phyloP scores from a whole-genome alignment of 2,113 vertebrate species.

The Centropus unirufus region DNA sequence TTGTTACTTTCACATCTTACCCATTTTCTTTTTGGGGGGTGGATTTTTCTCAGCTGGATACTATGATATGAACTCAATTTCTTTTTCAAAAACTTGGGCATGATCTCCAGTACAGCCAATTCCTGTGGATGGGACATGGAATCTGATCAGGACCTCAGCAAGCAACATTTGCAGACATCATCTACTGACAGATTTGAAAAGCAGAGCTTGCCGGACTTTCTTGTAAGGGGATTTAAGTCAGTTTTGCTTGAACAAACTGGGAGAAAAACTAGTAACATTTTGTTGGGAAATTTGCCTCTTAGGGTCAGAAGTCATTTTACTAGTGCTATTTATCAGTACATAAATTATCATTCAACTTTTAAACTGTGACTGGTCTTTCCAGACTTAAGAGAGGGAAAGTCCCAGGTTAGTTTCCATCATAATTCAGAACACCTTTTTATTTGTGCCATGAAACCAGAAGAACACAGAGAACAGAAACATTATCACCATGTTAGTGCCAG shows the following conservation, averaged over 20 bases:
- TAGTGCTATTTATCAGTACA: not conserved
- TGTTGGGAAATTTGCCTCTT: not conserved
- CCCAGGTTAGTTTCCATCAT: not conserved
- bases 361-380: not conserved
- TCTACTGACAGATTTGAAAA: not conserved
- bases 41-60: not conserved
- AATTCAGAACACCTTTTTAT: not conserved
- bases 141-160: not conserved
- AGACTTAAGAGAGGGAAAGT: not conserved
- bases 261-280: not conserved
- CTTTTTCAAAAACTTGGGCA: not conserved
- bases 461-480: not conserved
- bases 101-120: not conserved
- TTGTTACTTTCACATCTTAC: not conserved
- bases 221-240: not conserved
- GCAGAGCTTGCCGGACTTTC: not conserved
- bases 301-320: not conserved
- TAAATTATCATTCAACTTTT: not conserved
- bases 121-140: not conserved
- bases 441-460: not conserved
- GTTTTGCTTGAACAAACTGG: not conserved
- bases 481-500: not conserved
- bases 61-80: not conserved
- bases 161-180: not conserved
- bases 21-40: not conserved